Conservation (phyloP, 53 echinoderm and acorn worm genomes). For the Mesocentrotus franciscanus region DNA sequence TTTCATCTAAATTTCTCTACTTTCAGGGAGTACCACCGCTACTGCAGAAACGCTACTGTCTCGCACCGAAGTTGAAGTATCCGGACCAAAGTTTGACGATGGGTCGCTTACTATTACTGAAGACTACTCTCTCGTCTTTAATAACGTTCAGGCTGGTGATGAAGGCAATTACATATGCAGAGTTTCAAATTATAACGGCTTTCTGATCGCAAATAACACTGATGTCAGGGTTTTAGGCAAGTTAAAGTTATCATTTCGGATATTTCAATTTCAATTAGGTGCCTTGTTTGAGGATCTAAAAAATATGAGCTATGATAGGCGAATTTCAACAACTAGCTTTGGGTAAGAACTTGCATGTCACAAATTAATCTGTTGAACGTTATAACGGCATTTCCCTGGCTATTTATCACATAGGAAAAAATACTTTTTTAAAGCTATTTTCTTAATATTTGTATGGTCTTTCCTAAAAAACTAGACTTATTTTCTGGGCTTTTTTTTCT, state of each 20-base stretch:
- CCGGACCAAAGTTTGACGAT: neutral
- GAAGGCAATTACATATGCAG: slow-evolving; percentile 31
- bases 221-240: slow-evolving; percentile 16
- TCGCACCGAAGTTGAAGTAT: neutral
- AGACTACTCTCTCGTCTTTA: slow-evolving; percentile 42
- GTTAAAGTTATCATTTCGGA: neutral
- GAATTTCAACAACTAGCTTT: too few relatives aligned
- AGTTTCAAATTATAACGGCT: slow-evolving; percentile 29
- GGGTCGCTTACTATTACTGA: neutral
- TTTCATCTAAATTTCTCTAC: neutral
- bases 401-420: too few relatives aligned
- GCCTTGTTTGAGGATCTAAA: too few relatives aligned
- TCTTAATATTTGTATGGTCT: too few relatives aligned
- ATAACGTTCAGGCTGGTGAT: neutral
- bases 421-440: too few relatives aligned
- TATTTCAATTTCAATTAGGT: too few relatives aligned
- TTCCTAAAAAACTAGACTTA: too few relatives aligned
- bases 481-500: too few relatives aligned
- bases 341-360: too few relatives aligned
- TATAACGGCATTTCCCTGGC: too few relatives aligned
- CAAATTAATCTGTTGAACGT: too few relatives aligned
- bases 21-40: neutral
- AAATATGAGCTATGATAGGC: too few relatives aligned
- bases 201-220: slow-evolving; percentile 13
- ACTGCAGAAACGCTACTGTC: slow-evolving; percentile 5